phyloP scores from a whole-genome alignment of 2,888 invertebrate species.

The Acanthopleura granulata region DNA sequence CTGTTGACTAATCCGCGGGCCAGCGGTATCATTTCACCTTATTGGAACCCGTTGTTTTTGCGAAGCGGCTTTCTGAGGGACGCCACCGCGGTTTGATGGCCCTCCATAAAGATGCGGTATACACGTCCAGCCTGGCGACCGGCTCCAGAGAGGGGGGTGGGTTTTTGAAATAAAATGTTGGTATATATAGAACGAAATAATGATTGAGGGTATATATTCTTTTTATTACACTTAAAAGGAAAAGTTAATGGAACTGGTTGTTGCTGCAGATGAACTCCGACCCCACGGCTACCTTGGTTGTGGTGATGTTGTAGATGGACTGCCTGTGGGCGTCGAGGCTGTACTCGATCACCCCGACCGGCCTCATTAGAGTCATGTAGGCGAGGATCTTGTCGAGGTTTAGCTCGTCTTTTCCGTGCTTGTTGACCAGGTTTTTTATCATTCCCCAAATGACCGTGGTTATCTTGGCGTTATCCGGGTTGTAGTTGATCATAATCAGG shows the following conservation, averaged over 20 bases:
- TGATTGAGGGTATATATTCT: too few species aligned
- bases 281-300: not conserved
- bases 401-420: not conserved
- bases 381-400: not conserved
- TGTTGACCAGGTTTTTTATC: not conserved
- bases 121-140: too few species aligned
- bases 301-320: not conserved
- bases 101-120: not conserved
- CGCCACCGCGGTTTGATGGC: not conserved
- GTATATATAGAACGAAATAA: too few species aligned
- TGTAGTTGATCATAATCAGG: not conserved
- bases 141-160: too few species aligned
- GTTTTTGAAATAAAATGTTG: too few species aligned
- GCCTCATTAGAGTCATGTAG: not conserved
- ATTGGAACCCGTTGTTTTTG: not conserved
- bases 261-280: not conserved
- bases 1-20: not conserved
- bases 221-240: too few species aligned
- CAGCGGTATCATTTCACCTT: not conserved
- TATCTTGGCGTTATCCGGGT: not conserved
- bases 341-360: not conserved
- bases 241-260: not conserved
- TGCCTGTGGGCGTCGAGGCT: conserved; percentile 1
- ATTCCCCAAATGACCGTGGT: not conserved
- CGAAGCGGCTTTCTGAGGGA: not conserved